Conservation (phyloP, 2,113 vertebrate genomes). For the Pterophyllum scalare region DNA sequence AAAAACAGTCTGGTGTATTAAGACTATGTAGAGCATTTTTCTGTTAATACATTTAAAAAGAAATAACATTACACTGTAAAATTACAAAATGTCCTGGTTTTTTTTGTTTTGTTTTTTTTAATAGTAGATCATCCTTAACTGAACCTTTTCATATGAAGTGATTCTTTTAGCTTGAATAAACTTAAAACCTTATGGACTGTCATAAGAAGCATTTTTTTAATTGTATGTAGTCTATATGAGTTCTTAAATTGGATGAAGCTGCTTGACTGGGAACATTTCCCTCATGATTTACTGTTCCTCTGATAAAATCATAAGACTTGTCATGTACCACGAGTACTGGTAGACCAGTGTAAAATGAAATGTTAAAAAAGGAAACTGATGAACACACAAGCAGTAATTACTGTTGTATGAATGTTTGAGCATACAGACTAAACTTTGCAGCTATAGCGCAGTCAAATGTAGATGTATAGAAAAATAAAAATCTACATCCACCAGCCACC, state of each 20-base stretch:
- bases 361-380: not conserved
- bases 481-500: not conserved
- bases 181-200: not conserved
- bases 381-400: not conserved
- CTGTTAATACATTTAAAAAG: not conserved
- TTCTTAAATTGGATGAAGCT: not conserved
- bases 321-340: not conserved
- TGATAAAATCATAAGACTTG: not conserved
- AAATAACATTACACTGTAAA: not conserved
- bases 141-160: not conserved
- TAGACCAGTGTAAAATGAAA: not conserved
- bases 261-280: not conserved
- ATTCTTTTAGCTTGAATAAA: not conserved
- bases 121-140: not conserved
- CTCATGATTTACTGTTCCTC: not conserved
- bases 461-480: conserved; percentile 26
- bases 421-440: not conserved
- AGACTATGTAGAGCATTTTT: not conserved
- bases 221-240: not conserved
- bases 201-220: not conserved
- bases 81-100: not conserved
- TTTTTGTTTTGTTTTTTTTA: too few relatives aligned
- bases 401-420: not conserved
- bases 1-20: not conserved
- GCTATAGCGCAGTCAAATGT: not conserved